phyloP scores from a whole-genome alignment of 1,140 invertebrate genomes.

The Harpegnathos saltator region DNA sequence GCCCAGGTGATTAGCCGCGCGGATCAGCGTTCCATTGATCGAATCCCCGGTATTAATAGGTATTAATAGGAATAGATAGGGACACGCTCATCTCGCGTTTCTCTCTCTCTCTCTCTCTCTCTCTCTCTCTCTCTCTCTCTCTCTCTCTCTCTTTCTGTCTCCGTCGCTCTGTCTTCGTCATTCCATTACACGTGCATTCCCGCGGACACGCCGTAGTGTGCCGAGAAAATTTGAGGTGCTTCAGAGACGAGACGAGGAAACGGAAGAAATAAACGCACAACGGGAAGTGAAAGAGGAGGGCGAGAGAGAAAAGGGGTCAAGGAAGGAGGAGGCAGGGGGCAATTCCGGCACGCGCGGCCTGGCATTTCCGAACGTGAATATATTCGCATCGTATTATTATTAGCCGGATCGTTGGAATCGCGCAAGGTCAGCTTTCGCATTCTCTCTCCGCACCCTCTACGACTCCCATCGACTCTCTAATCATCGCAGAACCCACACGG shows the following conservation, averaged over 20 bases:
- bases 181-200: background rate
- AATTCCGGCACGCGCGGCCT: constrained; percentile 34
- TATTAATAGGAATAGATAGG: background rate
- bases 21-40: constrained; percentile 14
- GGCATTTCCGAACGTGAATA: constrained; percentile 56
- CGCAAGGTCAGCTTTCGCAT: constrained; percentile 60
- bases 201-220: background rate
- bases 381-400: constrained; percentile 62
- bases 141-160: background rate
- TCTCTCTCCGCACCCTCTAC: background rate
- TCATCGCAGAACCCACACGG: constrained; percentile 54
- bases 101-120: background rate
- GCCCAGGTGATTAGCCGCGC: background rate
- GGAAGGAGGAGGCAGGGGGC: background rate
- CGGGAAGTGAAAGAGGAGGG: background rate
- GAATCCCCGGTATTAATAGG: background rate
- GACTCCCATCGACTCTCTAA: constrained; percentile 16
- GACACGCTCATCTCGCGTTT: background rate
- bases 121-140: background rate
- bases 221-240: constrained; percentile 11
- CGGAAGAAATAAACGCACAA: constrained; percentile 3
- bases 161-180: background rate
- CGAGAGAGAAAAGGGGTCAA: constrained; percentile 5
- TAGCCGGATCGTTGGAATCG: constrained; percentile 71
- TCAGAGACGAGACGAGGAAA: background rate